Base-by-base conservation (phyloP, 1,140 invertebrate genomes). In the Cherax destructor region DNA sequence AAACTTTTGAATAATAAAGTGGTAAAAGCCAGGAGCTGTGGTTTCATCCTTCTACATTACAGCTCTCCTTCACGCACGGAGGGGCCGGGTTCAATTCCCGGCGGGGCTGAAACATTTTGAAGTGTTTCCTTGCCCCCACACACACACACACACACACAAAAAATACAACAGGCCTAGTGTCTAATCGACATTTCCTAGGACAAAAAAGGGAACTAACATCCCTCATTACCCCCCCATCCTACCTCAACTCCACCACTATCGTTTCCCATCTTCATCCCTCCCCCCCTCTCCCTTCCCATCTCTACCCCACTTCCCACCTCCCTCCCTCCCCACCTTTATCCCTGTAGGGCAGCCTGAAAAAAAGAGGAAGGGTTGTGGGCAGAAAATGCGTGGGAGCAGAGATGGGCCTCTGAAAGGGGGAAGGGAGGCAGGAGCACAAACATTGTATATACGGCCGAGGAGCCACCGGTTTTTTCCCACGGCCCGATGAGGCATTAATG, bases 401-500 rank as follows among this genome's bases (percentile, higher is more conserved):
- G 85, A 78, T 24, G 56, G 74, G 59, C 56, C 52, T 24, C 50
- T 59, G 24, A 78, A 87, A 87, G 76, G n/a, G 65, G 72, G 76
- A 52, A 61, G 76, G 85, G 85, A 87, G 76, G 52, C 76, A 87
- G 74, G 85, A 69, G 85, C 74, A 86, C 76, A 86, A 77, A 77
- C 84, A 86, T 49, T 30, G 72, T 18, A 76, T 72, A 85, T 72
- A n/a, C 30, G 41, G 49, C 83, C 61, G 59, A 72, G 30, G 30
- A 2, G 18, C 69, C 65, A 47, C 56, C 74, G 9, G 11, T 61
- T 61, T 77, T 78, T 1, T 61, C 49, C 72, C n/a, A 50, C 21
- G 85, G 74, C n/a, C 74, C 61, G 74, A 87, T 79, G 85, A 87
- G 85, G 85, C 85, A 87, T 87, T 87, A 87, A 87, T 87, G 85